Evolutionary conservation across 2,888 invertebrate genomes (phyloP), one percentile per base, ranked within the genome.

Genomic region (Lagria hirta): DNA sequence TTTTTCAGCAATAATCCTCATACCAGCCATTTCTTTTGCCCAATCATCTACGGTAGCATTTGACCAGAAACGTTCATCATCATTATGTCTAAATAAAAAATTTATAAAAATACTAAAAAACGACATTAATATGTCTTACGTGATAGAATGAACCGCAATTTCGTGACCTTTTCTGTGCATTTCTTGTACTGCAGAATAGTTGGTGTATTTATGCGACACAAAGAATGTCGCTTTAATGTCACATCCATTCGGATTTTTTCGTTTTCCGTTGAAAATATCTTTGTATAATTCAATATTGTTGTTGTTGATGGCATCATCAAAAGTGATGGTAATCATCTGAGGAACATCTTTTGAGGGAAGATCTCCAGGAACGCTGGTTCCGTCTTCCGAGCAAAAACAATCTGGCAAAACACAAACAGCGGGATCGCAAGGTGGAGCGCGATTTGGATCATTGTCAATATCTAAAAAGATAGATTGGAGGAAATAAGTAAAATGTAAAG

Each of bases 21-120:
- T 90, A 45, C 93, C 93, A 22, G 91, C 91, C 92, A 93, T 93
- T 74, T 93, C 93, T 69, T 90, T 91, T 35, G 90, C 90, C 93
- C 93, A 94, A 71, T 87, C 91, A 64, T 88, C 92, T 8, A 91
- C 90, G 5, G 88, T 85, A 6, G 92, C 92, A 65, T 91, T 89
- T 55, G 90, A 90, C 93, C 93, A 94, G 79, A 91, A 93, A 30
- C 83, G 83, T 70, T 92, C 92, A 58, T 92, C 90, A 57, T 90
- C 86, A 61, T 92, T 93, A 73, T 94, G 93, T 48, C 90, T 90
- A 12, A 69, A 67, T 23, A 24, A 14, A 26, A 3, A 35, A 33
- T 27, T 22, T 12, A 30, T 15, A 5, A 22, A 27, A 27, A 22
- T 17, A 13, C 14, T 28, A 22, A 11, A 26, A 38, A 15, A 16